Percentiles rank a stretch among this genome's conserved stretches.
These are phyloP conservation scores for Magallana nippona DNA, from an alignment of 2,888 invertebrate genomes.

Conservation along the genomic window DNA sequence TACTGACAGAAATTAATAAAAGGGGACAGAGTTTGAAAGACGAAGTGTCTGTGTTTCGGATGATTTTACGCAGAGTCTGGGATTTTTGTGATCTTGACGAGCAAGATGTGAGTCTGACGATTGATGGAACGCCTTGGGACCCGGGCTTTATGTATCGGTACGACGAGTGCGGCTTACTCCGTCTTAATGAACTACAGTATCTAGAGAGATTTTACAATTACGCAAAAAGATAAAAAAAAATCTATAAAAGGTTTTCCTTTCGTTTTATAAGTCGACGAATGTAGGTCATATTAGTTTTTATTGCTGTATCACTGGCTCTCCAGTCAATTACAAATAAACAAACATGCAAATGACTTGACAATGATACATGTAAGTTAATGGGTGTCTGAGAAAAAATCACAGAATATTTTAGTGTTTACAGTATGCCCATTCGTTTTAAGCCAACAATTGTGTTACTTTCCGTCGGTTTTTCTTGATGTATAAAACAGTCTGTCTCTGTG, in stretches of 20 bases:
- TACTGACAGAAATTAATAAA: constrained; percentile 56
- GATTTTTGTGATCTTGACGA: constrained; percentile 51
- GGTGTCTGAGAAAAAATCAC: background rate
- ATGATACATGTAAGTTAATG: too few species aligned
- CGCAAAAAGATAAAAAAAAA: background rate
- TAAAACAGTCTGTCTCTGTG: background rate
- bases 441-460: background rate
- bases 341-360: too few species aligned
- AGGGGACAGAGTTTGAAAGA: constrained; percentile 44
- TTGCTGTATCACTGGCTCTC: too few species aligned
- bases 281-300: too few species aligned
- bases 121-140: constrained; percentile 53
- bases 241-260: background rate
- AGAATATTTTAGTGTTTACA: background rate
- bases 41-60: constrained; percentile 57
- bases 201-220: background rate
- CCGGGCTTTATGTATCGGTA: constrained; percentile 48
- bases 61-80: constrained; percentile 47
- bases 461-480: background rate
- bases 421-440: constrained; percentile 14
- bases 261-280: background rate
- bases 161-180: constrained; percentile 56
- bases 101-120: constrained; percentile 28
- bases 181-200: constrained; percentile 48
- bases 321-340: too few species aligned